Conservation (phyloP, 2,888 invertebrate species). For the Blastobasis adustella region DNA sequence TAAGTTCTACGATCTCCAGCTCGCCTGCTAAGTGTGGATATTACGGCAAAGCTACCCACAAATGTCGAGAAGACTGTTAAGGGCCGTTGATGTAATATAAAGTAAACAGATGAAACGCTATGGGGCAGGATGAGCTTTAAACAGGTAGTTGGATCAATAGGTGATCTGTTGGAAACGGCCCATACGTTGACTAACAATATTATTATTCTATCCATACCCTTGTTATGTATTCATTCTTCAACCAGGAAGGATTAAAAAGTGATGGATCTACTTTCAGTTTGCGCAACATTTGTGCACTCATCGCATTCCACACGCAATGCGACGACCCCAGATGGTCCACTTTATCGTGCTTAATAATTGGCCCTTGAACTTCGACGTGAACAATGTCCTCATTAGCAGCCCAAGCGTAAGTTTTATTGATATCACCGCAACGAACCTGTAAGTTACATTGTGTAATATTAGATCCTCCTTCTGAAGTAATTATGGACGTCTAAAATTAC, state of each 20-base stretch:
- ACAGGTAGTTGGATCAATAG: no score
- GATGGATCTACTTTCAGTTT: slow-evolving; percentile 39
- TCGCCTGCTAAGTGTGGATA: no score
- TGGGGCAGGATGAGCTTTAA: no score
- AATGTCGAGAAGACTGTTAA: no score
- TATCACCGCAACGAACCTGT: slow-evolving; percentile 37
- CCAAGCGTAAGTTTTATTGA: slow-evolving; percentile 50
- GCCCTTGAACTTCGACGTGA: slow-evolving; percentile 47
- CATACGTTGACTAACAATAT: no score
- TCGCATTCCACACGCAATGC: slow-evolving; percentile 31
- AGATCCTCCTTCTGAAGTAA: background rate
- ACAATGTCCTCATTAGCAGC: slow-evolving; percentile 50
- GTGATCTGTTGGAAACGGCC: no score
- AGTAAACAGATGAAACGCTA: no score
- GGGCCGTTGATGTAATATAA: no score
- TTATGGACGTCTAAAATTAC: background rate
- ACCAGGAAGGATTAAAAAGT: slow-evolving; percentile 49
- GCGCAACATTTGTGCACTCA: slow-evolving; percentile 29
- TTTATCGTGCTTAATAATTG: slow-evolving; percentile 33
- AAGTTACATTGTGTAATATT: background rate
- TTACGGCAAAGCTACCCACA: no score
- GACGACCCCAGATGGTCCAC: slow-evolving; percentile 2
- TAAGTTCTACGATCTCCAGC: no score
- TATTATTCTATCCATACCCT: slow-evolving; percentile 31
- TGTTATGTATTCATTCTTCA: slow-evolving; percentile 53